These are phyloP conservation scores for Amorpha juglandis DNA, from an alignment of 2,888 invertebrate genomes.

Conservation along the genomic window DNA sequence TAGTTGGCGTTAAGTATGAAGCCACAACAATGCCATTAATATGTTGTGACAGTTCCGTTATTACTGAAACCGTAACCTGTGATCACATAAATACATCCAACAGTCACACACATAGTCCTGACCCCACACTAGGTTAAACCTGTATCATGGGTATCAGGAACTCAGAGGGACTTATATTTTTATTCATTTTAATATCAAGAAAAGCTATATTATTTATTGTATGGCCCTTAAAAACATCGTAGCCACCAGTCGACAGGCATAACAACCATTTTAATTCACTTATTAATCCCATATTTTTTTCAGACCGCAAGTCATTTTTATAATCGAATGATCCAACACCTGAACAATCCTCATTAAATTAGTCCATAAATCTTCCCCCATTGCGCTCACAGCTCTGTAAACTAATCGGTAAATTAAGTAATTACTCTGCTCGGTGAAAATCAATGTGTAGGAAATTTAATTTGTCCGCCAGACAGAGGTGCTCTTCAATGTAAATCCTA, in stretches of 20 bases:
- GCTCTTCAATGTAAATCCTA: slow-evolving; percentile 59
- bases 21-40: not conserved
- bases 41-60: no score
- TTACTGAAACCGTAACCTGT: no score
- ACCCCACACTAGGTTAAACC: no score
- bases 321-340: slow-evolving; percentile 53
- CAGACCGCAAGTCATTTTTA: slow-evolving; percentile 39
- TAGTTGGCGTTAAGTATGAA: not conserved
- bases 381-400: slow-evolving; percentile 64
- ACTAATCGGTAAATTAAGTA: slow-evolving; percentile 77
- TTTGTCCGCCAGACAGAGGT: slow-evolving; percentile 63
- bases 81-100: no score
- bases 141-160: no score
- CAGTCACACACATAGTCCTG: no score
- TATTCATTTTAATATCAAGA: not conserved
- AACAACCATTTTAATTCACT: not conserved
- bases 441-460: slow-evolving; percentile 78
- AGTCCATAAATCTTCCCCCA: slow-evolving; percentile 65
- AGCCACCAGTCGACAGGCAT: no score
- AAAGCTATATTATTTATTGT: not conserved
- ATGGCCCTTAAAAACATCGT: not conserved
- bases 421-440: slow-evolving; percentile 69
- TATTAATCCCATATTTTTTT: slow-evolving; percentile 8
- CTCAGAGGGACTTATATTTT: no score
- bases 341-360: slow-evolving; percentile 55